These are phyloP conservation scores for Xyrichtys novacula DNA, from an alignment of 2,797 vertebrate species.

Conservation along the genomic window DNA sequence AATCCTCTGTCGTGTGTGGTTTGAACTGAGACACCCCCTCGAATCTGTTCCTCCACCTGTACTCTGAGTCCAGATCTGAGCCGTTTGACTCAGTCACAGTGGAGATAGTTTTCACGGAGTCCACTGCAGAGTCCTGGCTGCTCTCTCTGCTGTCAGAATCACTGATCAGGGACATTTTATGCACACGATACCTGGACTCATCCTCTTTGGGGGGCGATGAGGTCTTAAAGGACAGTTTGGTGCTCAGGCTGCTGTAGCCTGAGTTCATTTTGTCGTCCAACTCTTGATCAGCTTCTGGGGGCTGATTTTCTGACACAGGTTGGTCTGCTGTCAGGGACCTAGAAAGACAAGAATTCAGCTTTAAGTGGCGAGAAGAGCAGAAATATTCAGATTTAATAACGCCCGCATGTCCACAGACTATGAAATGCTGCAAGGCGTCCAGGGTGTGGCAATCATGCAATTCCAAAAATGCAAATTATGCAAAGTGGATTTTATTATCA, in stretches of 20 bases:
- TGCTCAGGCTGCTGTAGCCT: conserved; percentile 72
- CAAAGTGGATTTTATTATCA: conserved; percentile 10
- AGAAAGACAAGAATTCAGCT: conserved; percentile 20
- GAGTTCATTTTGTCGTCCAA: conserved; percentile 66
- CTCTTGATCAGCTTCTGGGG: conserved; percentile 18
- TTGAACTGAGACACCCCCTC: conserved; percentile 49
- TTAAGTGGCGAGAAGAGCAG: not conserved
- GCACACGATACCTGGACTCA: conserved; percentile 74
- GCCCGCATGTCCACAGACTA: not conserved
- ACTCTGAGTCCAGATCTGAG: not conserved
- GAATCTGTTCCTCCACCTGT: conserved; percentile 67
- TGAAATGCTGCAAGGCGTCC: not conserved
- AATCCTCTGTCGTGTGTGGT: not conserved
- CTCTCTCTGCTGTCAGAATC: conserved; percentile 1
- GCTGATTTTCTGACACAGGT: conserved; percentile 22
- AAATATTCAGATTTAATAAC: not conserved
- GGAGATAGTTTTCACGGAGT: not conserved
- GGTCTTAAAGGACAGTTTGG: conserved; percentile 76
- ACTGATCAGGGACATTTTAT: conserved; percentile 83
- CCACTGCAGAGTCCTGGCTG: not conserved
- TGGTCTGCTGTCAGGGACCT: conserved; percentile 20
- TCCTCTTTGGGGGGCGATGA: conserved; percentile 26
- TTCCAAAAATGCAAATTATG: conserved; percentile 50
- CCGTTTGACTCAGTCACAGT: conserved; percentile 8
- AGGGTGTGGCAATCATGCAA: conserved; percentile 25